Evolutionary conservation across 2,113 vertebrate genomes (phyloP).

Genomic region (Cebidichthys violaceus): DNA sequence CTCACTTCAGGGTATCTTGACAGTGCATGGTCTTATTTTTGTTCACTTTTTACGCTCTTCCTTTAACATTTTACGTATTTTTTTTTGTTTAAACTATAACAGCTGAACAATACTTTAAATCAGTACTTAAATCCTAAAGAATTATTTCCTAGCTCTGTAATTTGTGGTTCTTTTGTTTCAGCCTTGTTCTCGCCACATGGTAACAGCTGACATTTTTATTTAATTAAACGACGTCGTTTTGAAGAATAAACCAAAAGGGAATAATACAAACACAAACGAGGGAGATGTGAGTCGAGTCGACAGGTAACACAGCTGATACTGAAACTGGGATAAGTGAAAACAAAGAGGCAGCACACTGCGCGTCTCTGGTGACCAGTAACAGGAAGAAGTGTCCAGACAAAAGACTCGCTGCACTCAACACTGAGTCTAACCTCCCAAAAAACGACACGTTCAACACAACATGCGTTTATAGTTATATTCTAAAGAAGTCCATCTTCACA

Average conservation of each 20-base stretch:
- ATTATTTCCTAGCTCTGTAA: background rate
- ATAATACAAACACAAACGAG: background rate
- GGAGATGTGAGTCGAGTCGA: accelerated
- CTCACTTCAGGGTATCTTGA: background rate
- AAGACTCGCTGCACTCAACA: slow-evolving; percentile 47
- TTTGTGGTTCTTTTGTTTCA: background rate
- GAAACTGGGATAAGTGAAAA: slow-evolving; percentile 58
- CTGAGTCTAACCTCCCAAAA: accelerated
- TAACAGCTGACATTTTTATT: background rate
- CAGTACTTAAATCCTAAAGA: background rate
- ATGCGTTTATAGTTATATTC: accelerated
- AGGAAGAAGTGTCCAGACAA: slow-evolving; percentile 73
- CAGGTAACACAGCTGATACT: slow-evolving; percentile 49
- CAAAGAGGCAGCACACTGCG: slow-evolving; percentile 63
- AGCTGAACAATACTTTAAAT: background rate
- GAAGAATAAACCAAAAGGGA: background rate
- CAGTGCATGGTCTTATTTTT: slow-evolving; percentile 7
- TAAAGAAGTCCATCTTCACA: background rate
- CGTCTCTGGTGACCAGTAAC: slow-evolving; percentile 52
- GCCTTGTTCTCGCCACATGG: background rate
- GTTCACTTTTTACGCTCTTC: background rate
- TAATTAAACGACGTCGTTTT: background rate
- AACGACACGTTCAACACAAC: slow-evolving; percentile 14
- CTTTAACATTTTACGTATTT: background rate
- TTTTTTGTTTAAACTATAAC: background rate